A percentile compares a stretch with the other conserved stretches of the same genome.
Conservation (phyloP, 2,888 invertebrate genomes). For the Calameuta idolon region DNA sequence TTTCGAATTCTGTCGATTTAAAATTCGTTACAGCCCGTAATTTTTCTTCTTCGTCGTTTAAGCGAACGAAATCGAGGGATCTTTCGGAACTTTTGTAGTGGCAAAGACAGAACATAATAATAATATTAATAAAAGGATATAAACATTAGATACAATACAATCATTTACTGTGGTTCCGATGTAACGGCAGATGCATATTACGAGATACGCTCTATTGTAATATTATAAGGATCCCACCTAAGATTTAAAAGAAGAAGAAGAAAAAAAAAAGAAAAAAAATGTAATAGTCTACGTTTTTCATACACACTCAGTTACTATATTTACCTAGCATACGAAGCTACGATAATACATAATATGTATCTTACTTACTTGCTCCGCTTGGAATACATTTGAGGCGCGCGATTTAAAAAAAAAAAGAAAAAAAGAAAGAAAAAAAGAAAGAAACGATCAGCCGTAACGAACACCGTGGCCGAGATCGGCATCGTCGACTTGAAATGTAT, state of each 20-base stretch:
- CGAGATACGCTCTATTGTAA: constrained; percentile 44
- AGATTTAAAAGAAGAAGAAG: constrained; percentile 39
- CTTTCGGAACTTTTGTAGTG: not conserved
- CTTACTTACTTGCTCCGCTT: constrained; percentile 50
- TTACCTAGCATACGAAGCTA: constrained; percentile 50
- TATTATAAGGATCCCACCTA: constrained; percentile 61
- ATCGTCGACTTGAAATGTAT: constrained; percentile 59
- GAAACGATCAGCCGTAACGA: not conserved
- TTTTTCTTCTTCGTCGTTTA: not conserved
- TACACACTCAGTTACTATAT: constrained; percentile 60
- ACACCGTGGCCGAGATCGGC: not conserved
- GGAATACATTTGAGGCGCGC: constrained; percentile 41
- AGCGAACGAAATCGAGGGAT: not conserved
- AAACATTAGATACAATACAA: constrained; percentile 17
- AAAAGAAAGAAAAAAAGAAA: not conserved
- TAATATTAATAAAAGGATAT: not conserved
- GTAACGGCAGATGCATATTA: constrained; percentile 16
- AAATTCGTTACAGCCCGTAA: not conserved
- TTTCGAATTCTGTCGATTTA: not conserved
- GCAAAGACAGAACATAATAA: not conserved
- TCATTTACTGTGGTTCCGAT: constrained; percentile 14
- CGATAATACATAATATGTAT: constrained; percentile 39
- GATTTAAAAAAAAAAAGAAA: constrained; percentile 13
- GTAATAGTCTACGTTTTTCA: constrained; percentile 63
- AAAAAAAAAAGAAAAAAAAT: constrained; percentile 54